These are phyloP conservation scores for Ramazzottius varieornatus DNA, from an alignment of 2,888 invertebrate species.

Conservation along the genomic window DNA sequence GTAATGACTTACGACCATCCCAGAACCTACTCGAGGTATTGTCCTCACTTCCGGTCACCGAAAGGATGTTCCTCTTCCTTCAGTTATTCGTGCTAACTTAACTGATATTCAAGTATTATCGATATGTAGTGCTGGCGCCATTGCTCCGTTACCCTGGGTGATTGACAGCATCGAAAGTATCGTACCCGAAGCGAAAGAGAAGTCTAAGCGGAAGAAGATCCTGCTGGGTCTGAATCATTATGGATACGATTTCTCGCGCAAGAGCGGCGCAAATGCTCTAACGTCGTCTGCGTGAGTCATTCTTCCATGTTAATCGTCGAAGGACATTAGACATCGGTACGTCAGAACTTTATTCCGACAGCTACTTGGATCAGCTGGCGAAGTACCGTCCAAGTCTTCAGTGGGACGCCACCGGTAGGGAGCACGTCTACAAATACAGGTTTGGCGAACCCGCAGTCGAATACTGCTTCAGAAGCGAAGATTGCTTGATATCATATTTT, in stretches of 20 bases:
- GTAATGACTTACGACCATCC: constrained; percentile 25
- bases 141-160: constrained; percentile 22
- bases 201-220: constrained; percentile 16
- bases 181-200: constrained; percentile 8
- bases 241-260: constrained; percentile 19
- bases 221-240: constrained; percentile 26
- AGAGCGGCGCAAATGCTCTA: constrained; percentile 16
- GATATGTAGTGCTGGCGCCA: constrained; percentile 22
- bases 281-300: constrained; percentile 11
- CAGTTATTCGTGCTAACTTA: too few relatives aligned
- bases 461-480: too few relatives aligned
- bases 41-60: neutral
- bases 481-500: too few relatives aligned
- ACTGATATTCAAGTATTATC: too few relatives aligned
- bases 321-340: too few relatives aligned
- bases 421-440: constrained; percentile 5
- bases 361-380: constrained; percentile 7
- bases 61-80: neutral
- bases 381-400: constrained; percentile 6
- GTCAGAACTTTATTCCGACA: too few relatives aligned
- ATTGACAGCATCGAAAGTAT: constrained; percentile 17
- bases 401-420: constrained; percentile 6
- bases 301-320: too few relatives aligned
- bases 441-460: too few relatives aligned
- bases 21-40: neutral